Percentiles rank a stretch among this genome's conserved stretches.
Conservation (phyloP, 2,888 invertebrate species). For the Nymphalis urticae region DNA sequence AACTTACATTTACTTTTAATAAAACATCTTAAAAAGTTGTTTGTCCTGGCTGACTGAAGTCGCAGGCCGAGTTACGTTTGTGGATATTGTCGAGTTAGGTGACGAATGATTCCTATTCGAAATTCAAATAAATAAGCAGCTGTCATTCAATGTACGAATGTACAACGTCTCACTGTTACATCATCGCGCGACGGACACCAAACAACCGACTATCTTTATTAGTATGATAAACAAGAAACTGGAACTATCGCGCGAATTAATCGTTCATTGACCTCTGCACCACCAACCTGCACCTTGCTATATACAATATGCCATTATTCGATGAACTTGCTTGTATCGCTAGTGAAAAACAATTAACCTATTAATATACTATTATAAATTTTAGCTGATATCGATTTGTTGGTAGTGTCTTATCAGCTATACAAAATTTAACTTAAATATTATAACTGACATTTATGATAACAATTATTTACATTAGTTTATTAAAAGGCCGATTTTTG, state of each 20-base stretch:
- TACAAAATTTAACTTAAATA: too few species aligned
- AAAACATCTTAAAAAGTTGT: too few species aligned
- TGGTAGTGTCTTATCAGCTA: too few species aligned
- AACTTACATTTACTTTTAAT: too few species aligned
- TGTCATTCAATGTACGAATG: slow-evolving; percentile 7
- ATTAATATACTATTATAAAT: too few species aligned
- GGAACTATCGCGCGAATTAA: slow-evolving; percentile 66
- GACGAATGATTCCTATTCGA: background rate
- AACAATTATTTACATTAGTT: too few species aligned
- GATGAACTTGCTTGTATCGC: background rate
- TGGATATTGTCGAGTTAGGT: too few species aligned
- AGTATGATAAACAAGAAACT: slow-evolving; percentile 63
- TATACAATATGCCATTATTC: slow-evolving; percentile 3
- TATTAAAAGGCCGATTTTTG: too few species aligned
- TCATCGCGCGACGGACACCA: slow-evolving; percentile 26
- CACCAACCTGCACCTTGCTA: slow-evolving; percentile 28
- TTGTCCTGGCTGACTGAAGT: too few species aligned
- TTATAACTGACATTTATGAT: too few species aligned
- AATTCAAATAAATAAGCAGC: slow-evolving; percentile 6
- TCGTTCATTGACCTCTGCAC: slow-evolving; percentile 59
- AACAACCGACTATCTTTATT: slow-evolving; percentile 68
- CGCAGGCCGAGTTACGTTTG: too few species aligned
- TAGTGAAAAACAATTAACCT: background rate
- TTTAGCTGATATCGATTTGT: too few species aligned
- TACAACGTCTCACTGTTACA: slow-evolving; percentile 25